These are phyloP conservation scores for Coleophora deauratella DNA, from an alignment of 2,888 invertebrate species.

Conservation along the genomic window DNA sequence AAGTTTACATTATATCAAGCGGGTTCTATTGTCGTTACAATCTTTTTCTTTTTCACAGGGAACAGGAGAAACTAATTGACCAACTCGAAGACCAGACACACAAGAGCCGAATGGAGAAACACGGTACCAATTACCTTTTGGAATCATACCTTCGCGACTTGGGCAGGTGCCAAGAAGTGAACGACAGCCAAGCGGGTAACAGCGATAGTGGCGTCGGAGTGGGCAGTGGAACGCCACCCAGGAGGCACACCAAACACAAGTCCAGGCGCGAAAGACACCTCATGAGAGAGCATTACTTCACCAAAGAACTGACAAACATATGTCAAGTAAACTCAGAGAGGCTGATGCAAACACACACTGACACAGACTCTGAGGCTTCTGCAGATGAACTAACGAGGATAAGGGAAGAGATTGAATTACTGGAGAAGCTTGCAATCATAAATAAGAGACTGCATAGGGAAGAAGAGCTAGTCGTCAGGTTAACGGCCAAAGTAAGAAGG, in stretches of 20 bases:
- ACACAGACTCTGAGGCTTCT: constrained; percentile 67
- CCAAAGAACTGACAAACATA: constrained; percentile 68
- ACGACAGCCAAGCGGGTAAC: constrained; percentile 76
- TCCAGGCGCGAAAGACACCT: constrained; percentile 69
- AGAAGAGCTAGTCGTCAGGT: constrained; percentile 80
- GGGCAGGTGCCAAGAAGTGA: constrained; percentile 57
- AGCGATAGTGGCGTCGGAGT: constrained; percentile 81
- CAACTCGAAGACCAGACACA: constrained; percentile 86
- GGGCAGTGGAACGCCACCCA: constrained; percentile 76
- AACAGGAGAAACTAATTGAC: constrained; percentile 85
- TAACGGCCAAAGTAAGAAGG: constrained; percentile 77
- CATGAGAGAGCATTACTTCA: constrained; percentile 71
- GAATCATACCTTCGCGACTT: constrained; percentile 80
- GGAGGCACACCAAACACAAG: constrained; percentile 68
- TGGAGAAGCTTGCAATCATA: constrained; percentile 81
- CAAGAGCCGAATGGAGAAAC: constrained; percentile 80
- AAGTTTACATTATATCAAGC: no score
- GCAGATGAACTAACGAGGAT: constrained; percentile 72
- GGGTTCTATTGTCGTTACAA: no score
- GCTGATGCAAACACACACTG: constrained; percentile 53
- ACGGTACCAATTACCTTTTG: constrained; percentile 85
- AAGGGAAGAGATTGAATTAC: constrained; percentile 79
- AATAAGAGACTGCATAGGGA: constrained; percentile 83
- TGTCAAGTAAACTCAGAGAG: constrained; percentile 69
- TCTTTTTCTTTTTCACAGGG: constrained; percentile 53